Evolutionary conservation across 2,888 invertebrate genomes (phyloP).

Genomic region (Drosophila anceps): DNA sequence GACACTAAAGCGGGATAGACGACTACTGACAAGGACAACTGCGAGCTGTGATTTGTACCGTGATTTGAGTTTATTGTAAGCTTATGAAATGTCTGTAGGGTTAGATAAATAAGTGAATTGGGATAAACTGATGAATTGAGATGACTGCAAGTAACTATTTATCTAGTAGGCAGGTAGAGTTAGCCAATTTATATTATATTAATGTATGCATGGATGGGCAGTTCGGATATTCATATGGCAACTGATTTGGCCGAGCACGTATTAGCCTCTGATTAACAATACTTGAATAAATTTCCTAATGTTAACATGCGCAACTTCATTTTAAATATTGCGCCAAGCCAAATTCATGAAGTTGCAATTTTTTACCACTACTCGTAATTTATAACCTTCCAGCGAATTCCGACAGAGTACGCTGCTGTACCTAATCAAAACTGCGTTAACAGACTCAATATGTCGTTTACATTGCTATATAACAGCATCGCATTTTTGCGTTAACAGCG

Average conservation of each 20-base stretch:
- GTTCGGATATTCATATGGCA: no score
- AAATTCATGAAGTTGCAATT: neutral
- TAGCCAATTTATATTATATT: no score
- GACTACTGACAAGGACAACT: constrained; percentile 11
- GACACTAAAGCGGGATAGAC: constrained; percentile 20
- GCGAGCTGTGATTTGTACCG: neutral
- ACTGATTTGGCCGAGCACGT: no score
- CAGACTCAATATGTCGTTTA: neutral
- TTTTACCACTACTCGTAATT: neutral
- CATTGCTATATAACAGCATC: neutral
- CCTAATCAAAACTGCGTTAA: neutral
- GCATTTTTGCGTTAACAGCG: neutral
- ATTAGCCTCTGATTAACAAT: neutral
- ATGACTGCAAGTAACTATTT: neutral
- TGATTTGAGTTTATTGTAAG: constrained; percentile 36
- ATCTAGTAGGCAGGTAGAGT: no score
- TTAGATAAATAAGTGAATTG: neutral
- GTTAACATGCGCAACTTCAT: neutral
- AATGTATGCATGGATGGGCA: no score
- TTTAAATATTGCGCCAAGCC: neutral
- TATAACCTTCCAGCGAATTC: neutral
- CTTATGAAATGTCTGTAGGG: constrained; percentile 3
- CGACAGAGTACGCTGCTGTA: constrained; percentile 9
- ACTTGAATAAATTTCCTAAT: neutral
- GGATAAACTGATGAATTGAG: no score